These are phyloP conservation scores for Pollimyrus isidori DNA, from an alignment of 2,113 vertebrate species.

Conservation along the genomic window DNA sequence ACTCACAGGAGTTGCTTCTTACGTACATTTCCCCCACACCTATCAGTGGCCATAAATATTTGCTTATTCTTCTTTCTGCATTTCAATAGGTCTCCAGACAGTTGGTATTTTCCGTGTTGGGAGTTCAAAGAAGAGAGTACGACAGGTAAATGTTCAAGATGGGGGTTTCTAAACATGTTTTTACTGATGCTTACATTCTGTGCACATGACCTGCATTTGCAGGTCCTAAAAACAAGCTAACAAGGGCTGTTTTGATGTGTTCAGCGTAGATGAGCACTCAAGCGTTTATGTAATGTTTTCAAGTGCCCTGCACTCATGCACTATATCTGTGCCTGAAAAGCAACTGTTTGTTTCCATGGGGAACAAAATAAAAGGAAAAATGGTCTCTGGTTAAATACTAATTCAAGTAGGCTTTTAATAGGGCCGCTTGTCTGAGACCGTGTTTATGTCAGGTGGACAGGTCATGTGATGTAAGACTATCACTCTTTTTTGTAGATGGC, in stretches of 20 bases:
- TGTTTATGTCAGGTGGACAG: neutral
- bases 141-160: constrained; percentile 71
- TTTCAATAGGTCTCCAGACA: constrained; percentile 77
- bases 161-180: neutral
- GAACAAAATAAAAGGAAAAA: neutral
- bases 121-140: constrained; percentile 95
- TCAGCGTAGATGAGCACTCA: neutral
- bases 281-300: neutral
- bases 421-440: neutral
- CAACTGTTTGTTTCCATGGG: neutral
- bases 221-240: neutral
- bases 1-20: neutral
- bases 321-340: neutral
- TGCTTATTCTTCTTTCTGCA: neutral
- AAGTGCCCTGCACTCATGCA: neutral
- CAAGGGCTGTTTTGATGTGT: neutral
- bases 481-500: neutral
- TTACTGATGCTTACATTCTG: neutral
- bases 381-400: neutral
- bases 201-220: neutral
- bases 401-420: constrained; percentile 13
- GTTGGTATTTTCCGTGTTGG: constrained; percentile 96
- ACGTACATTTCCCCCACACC: neutral
- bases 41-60: neutral
- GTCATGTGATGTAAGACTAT: neutral